Base-by-base conservation (phyloP, 1,140 invertebrate species). In the Sycophaga agraensis region DNA sequence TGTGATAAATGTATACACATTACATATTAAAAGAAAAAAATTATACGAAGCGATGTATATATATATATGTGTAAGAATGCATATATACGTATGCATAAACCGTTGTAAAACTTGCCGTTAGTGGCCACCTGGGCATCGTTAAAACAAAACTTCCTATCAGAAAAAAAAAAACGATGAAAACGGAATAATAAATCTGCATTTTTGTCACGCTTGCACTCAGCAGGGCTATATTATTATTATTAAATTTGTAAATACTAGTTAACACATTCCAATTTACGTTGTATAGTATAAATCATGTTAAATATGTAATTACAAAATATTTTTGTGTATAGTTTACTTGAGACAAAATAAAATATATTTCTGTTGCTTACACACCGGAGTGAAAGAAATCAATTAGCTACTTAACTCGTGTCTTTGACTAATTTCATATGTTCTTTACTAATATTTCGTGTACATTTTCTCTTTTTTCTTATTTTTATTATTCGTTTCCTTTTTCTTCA, bases 221-320 rank as follows among this genome's bases (percentile, higher is more conserved):
- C 75, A 76, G 74, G 72, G 76, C 76, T 79, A 79, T 71, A 56
- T 40, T 76, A 71, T 69, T 64, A 68, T 64, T 78, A 77, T 78
- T 78, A 75, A 73, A 78, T 76, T 79, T 81, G 76, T 81, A 80
- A 81, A 79, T 81, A 81, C 16, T 59, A 64, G 54, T 63, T 58
- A 58, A 63, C 54, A 63, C 61, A 63, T 63, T 63, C 61, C 61
- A 63, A 46, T 63, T 58, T 63, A 63, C 34, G 48, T 79, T 79
- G 73, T 81, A 76, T 77, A 80, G 75, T 68, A 57, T 79, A 77
- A 78, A 77, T 71, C 67, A 77, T 63, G 55, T 63, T 63, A 63
- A 63, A 63, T 63, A 51, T 63, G 40, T 63, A 57, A 63, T 63
- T 58, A 51, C 28, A 63, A 34, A 63, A 50, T 80, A 79, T 79